Percentiles rank a stretch among this genome's conserved stretches.
phyloP scores from a whole-genome alignment of 1,140 invertebrate genomes.

The Heliconius himera region DNA sequence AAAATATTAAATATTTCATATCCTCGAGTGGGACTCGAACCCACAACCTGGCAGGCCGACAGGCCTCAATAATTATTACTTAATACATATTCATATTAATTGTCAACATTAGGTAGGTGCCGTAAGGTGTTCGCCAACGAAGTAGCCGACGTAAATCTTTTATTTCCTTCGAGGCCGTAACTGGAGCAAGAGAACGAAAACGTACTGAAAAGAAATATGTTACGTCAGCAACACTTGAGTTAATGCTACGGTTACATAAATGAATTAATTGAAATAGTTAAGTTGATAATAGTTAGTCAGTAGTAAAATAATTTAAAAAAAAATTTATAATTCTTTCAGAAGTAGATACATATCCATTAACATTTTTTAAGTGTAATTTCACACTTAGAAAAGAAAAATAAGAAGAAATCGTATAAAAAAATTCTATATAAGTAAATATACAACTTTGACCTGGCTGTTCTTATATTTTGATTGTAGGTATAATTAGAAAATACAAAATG shows the following conservation, averaged over 20 bases:
- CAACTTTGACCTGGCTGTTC: background rate
- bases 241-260: background rate
- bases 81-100: background rate
- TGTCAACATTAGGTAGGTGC: background rate
- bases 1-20: no score
- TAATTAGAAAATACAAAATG: background rate
- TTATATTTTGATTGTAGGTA: background rate
- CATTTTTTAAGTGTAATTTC: no score
- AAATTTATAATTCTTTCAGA: background rate
- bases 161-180: slow-evolving; percentile 44
- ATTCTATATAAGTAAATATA: no score
- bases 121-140: slow-evolving; percentile 1
- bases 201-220: slow-evolving; percentile 50
- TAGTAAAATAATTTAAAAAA: background rate
- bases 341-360: no score
- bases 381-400: no score
- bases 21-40: no score
- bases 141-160: slow-evolving; percentile 47
- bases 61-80: background rate
- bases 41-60: no score
- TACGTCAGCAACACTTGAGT: slow-evolving; percentile 39
- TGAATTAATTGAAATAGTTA: background rate
- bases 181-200: slow-evolving; percentile 52
- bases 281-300: background rate
- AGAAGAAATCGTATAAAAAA: no score